Evolutionary conservation across 1,140 invertebrate species (phyloP).

Genomic region (Sesamia nonagrioides): DNA sequence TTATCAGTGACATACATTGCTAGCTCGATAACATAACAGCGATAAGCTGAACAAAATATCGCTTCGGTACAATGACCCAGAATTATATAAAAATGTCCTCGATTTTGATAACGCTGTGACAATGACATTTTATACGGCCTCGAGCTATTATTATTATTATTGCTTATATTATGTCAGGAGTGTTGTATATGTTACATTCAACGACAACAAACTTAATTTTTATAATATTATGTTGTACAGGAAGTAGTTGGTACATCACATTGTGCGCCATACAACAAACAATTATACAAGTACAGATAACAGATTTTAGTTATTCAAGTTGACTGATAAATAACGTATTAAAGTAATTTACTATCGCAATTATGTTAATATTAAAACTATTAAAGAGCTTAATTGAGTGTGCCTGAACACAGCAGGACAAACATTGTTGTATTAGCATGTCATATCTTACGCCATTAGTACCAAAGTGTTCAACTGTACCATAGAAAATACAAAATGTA

Average conservation of each 20-base stretch:
- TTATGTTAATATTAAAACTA: not conserved
- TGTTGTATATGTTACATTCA: not conserved
- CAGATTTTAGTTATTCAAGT: not conserved
- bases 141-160: conserved; percentile 43
- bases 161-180: conserved; percentile 27
- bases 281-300: conserved; percentile 15
- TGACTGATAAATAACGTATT: conserved; percentile 23
- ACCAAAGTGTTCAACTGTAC: too few relatives aligned
- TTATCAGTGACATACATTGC: conserved; percentile 86
- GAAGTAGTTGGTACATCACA: conserved; percentile 18
- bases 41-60: conserved; percentile 85
- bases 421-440: not conserved
- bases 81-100: conserved; percentile 86
- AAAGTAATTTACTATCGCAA: not conserved
- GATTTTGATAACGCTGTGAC: conserved; percentile 82
- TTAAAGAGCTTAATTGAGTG: not conserved
- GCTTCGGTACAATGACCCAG: conserved; percentile 85
- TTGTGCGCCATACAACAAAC: conserved; percentile 3
- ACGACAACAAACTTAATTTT: conserved; percentile 8
- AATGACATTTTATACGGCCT: conserved; percentile 80
- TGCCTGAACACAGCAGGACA: not conserved
- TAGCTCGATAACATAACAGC: conserved; percentile 68
- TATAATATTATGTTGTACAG: conserved; percentile 6
- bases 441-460: not conserved
- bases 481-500: too few relatives aligned